Percentiles rank a stretch among this genome's conserved stretches.
phyloP scores from a whole-genome alignment of 2,888 invertebrate genomes.

The Perdita meconis region DNA sequence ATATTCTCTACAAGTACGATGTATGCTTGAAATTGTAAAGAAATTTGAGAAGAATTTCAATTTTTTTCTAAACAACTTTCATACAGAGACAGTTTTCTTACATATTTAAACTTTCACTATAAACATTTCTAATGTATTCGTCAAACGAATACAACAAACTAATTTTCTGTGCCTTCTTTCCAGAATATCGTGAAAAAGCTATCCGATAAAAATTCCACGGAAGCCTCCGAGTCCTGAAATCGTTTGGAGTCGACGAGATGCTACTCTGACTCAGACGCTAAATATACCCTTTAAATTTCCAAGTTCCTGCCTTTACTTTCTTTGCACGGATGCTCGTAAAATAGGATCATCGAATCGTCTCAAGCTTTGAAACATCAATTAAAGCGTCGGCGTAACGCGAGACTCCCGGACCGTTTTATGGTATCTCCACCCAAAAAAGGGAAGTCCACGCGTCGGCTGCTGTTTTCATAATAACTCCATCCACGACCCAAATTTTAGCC shows the following conservation, averaged over 20 bases:
- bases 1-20: too few species aligned
- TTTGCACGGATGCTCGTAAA: slow-evolving; percentile 39
- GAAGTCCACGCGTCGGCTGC: slow-evolving; percentile 1
- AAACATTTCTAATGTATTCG: too few species aligned
- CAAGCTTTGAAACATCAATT: slow-evolving; percentile 52
- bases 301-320: slow-evolving; percentile 44
- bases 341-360: slow-evolving; percentile 1
- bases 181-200: too few species aligned
- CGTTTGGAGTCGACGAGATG: slow-evolving; percentile 17
- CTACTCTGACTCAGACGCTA: slow-evolving; percentile 71
- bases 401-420: slow-evolving; percentile 43
- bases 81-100: too few species aligned
- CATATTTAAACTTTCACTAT: too few species aligned
- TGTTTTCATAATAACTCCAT: slow-evolving; percentile 19
- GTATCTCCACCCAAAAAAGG: slow-evolving; percentile 41
- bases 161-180: too few species aligned
- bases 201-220: too few species aligned
- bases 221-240: slow-evolving; percentile 3
- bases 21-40: too few species aligned
- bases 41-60: too few species aligned
- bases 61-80: too few species aligned
- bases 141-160: too few species aligned
- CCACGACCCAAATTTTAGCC: slow-evolving; percentile 32
- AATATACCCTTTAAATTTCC: slow-evolving; percentile 73
- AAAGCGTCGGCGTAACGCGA: slow-evolving; percentile 48